A percentile compares a stretch with the other conserved stretches of the same genome.
These are phyloP conservation scores for Nephrotoma appendiculata DNA, from an alignment of 2,888 invertebrate species.

Conservation along the genomic window DNA sequence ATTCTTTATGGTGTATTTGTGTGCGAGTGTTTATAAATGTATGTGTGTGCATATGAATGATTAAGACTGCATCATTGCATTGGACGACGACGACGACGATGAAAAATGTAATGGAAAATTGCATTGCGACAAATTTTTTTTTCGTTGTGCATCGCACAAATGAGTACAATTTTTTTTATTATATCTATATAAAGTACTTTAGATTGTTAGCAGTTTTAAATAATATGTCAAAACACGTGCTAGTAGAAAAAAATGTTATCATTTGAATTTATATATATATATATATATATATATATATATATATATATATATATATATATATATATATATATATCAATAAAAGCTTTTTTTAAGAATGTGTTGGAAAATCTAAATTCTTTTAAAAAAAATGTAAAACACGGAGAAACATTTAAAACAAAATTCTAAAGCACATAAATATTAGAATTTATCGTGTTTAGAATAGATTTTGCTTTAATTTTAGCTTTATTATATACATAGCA, in stretches of 20 bases:
- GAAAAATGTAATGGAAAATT: not conserved
- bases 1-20: not conserved
- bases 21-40: not conserved
- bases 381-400: not conserved
- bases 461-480: not conserved
- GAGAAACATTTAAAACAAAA: not conserved
- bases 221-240: not conserved
- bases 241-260: not conserved
- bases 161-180: not conserved
- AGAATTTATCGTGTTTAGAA: not conserved
- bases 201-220: not conserved
- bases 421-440: not conserved
- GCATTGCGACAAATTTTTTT: not conserved
- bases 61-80: not conserved
- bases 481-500: not conserved
- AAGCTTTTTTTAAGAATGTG: not conserved
- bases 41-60: not conserved
- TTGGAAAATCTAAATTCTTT: not conserved
- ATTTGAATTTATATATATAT: not conserved
- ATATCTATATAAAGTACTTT: not conserved
- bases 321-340: not conserved
- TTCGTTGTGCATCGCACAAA: not conserved
- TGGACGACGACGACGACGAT: not conserved
- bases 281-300: too few species aligned
- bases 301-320: too few species aligned